Evolutionary conservation across 2,888 invertebrate species (phyloP).

Genomic region (Vesta saturnalis): DNA sequence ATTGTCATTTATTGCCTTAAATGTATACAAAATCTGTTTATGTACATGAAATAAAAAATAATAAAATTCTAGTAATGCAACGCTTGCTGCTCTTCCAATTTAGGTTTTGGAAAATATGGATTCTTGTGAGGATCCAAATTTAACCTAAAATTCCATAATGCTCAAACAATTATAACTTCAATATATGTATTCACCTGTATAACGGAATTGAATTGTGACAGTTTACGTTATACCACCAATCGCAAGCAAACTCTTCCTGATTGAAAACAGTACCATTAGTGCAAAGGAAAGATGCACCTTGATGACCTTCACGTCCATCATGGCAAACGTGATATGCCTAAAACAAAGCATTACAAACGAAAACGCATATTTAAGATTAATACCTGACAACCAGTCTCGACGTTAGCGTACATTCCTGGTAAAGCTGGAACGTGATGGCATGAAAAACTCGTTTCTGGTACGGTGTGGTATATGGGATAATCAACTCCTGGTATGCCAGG

Average conservation of each 20-base stretch:
- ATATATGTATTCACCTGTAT: slow-evolving; percentile 80
- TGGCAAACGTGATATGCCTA: slow-evolving; percentile 90
- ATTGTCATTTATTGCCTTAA: too few relatives aligned
- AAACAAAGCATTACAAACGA: slow-evolving; percentile 27
- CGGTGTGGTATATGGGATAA: slow-evolving; percentile 80
- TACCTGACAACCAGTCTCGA: slow-evolving; percentile 90
- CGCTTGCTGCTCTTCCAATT: slow-evolving; percentile 64
- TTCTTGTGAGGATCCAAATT: slow-evolving; percentile 84
- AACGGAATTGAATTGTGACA: slow-evolving; percentile 78
- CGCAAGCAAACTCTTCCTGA: slow-evolving; percentile 86
- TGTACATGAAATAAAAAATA: too few relatives aligned
- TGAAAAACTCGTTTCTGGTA: slow-evolving; percentile 82
- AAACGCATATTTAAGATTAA: not conserved
- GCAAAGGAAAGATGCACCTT: slow-evolving; percentile 85
- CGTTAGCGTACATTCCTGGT: slow-evolving; percentile 92
- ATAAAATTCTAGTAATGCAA: not conserved
- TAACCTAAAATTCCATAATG: slow-evolving; percentile 65
- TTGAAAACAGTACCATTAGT: slow-evolving; percentile 89
- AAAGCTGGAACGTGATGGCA: slow-evolving; percentile 81
- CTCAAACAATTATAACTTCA: too few relatives aligned
- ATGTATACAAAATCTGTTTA: too few relatives aligned
- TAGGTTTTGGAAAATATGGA: slow-evolving; percentile 80
- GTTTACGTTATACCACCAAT: slow-evolving; percentile 94
- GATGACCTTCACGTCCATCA: slow-evolving; percentile 85
- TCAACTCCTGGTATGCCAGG: slow-evolving; percentile 84